A percentile compares a stretch with the other conserved stretches of the same genome.
Evolutionary conservation across 2,888 invertebrate species (phyloP).

Genomic region (Mesorhabditis sp.): DNA sequence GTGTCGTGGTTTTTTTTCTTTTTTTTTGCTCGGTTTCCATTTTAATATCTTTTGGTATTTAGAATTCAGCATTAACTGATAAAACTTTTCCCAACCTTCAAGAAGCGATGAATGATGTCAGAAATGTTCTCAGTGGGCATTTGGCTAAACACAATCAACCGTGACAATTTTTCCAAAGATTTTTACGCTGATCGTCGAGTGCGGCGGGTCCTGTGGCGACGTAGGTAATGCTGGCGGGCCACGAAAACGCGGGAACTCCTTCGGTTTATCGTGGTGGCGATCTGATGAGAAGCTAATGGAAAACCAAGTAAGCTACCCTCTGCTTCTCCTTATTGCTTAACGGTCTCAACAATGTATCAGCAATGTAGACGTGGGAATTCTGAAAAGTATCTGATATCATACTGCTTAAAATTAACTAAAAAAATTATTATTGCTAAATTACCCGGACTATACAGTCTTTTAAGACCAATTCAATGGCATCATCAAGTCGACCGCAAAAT

Average conservation of each 20-base stretch:
- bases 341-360: conserved; percentile 30
- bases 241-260: neutral
- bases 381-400: conserved; percentile 9
- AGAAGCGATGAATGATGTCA: conserved; percentile 2
- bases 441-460: conserved; percentile 33
- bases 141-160: neutral
- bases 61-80: too few species aligned
- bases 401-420: conserved; percentile 9
- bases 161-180: too few species aligned
- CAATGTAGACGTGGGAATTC: conserved; percentile 37
- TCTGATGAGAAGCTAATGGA: conserved; percentile 3
- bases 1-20: too few species aligned
- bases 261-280: neutral
- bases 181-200: too few species aligned
- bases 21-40: too few species aligned
- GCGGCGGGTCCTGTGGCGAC: neutral
- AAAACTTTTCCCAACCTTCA: neutral
- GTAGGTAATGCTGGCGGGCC: neutral
- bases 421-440: conserved; percentile 8
- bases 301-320: conserved; percentile 15
- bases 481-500: conserved; percentile 35
- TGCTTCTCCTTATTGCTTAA: conserved; percentile 32
- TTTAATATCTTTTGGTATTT: too few species aligned
- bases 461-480: conserved; percentile 33
- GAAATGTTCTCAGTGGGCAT: neutral